Evolutionary conservation across 1,140 invertebrate genomes (phyloP).

Genomic region (Asobara japonica): DNA sequence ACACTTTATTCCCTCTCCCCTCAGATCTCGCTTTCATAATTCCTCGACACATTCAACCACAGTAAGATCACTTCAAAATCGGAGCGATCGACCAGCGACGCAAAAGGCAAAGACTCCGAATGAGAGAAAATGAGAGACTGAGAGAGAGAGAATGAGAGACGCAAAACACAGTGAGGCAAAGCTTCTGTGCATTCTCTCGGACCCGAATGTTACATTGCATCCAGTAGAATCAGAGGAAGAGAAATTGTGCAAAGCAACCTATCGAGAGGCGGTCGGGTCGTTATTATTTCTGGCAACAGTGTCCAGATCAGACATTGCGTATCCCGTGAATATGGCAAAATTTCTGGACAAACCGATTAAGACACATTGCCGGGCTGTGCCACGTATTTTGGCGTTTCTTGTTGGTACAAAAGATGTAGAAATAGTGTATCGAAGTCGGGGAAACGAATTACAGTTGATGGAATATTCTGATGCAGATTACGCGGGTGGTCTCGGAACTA

Average conservation of each 20-base stretch:
- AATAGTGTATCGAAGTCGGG: neutral
- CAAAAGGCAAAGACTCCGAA: too few species aligned
- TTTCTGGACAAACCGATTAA: neutral
- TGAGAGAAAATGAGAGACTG: too few species aligned
- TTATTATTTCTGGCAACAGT: neutral
- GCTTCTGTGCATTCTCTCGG: neutral
- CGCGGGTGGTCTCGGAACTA: constrained; percentile 41
- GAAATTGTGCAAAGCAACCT: neutral
- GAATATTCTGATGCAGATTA: constrained; percentile 19
- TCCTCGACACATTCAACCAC: too few species aligned
- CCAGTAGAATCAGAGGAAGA: neutral
- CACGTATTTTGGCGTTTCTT: neutral
- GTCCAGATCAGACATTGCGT: neutral
- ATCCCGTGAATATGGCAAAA: neutral
- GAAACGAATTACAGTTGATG: neutral
- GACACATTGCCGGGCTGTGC: neutral
- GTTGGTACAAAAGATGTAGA: neutral
- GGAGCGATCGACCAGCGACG: too few species aligned
- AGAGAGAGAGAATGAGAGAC: too few species aligned
- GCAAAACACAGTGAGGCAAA: neutral
- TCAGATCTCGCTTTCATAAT: too few species aligned
- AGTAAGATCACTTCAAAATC: too few species aligned
- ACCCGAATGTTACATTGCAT: neutral
- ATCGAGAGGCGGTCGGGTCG: neutral
- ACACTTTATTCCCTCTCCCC: too few species aligned